phyloP scores from a whole-genome alignment of 2,888 invertebrate genomes.

The Hydroisotoma schaefferi region DNA sequence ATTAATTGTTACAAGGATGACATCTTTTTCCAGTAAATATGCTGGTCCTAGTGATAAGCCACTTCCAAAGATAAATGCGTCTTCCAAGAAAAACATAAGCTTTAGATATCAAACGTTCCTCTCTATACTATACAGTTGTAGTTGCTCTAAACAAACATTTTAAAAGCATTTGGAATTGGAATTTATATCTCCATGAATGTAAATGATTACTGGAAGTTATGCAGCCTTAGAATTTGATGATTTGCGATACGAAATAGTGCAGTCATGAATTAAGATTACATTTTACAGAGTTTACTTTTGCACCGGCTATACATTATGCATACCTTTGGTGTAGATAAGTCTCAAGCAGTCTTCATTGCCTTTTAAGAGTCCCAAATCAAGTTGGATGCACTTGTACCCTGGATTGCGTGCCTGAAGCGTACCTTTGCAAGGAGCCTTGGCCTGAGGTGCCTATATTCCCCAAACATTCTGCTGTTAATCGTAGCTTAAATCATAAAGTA shows the following conservation, averaged over 20 bases:
- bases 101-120: too few relatives aligned
- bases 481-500: neutral
- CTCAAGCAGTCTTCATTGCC: slow-evolving; percentile 27
- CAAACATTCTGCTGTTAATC: neutral
- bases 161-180: too few relatives aligned
- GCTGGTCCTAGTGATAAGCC: slow-evolving; percentile 22
- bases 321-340: too few relatives aligned
- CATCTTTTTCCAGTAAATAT: slow-evolving; percentile 22
- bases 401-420: slow-evolving; percentile 8
- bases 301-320: too few relatives aligned
- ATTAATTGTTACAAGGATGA: slow-evolving; percentile 30
- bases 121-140: too few relatives aligned
- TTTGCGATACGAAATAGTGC: too few relatives aligned
- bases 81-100: too few relatives aligned
- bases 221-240: too few relatives aligned
- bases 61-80: slow-evolving; percentile 25
- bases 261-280: too few relatives aligned
- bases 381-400: slow-evolving; percentile 16
- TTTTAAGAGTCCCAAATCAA: slow-evolving; percentile 7
- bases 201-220: slow-evolving; percentile 27
- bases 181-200: slow-evolving; percentile 33
- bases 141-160: too few relatives aligned
- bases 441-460: slow-evolving; percentile 15
- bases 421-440: slow-evolving; percentile 21
- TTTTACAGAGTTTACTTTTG: too few relatives aligned